Base-by-base conservation (phyloP, 37 sponge, comb jelly and placozoan species). In the Diacarnus erythraeanus region DNA sequence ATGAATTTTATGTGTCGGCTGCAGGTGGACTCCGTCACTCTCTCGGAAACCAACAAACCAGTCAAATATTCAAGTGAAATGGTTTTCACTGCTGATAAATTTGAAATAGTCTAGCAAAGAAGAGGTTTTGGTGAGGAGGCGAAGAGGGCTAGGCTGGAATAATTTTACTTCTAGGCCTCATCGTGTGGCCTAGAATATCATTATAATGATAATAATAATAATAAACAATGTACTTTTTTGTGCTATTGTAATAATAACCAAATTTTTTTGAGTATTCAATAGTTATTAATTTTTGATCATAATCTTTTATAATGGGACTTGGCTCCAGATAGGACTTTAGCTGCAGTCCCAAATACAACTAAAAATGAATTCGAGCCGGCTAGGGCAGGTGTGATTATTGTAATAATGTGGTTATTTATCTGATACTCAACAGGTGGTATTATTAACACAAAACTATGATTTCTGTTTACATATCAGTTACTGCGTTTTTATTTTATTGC, bases 21-120 rank as follows among this genome's bases (percentile, higher is more conserved):
- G 31, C 64, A 93, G 94, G 86, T 89, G 56, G 21, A 38, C 9
- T 47, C 57, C 56, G 87, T 89, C 35, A 64, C 21, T 38, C 57
- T 42, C 21, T 58, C 74, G 18, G 82, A 85, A 20, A 78, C 75
- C 4, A 80, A 75, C 34, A 23, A 83, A 35, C 59, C 82, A 0
- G 94, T 89, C 31, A 88, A 88, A 54, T 93, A 75, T 57, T 89
- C 94, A n/a, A 71, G 68, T 20, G 94, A 93, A 54, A 65, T 74
- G 3, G 34, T 73, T 1, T 78, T 89, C 39, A 66, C 65, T 1
- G 54, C 86, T 6, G 94, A 93, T 23, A 80, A 85, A 51, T 93
- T 75, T 57, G 89, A 86, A 70, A 88, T 93, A 29, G 86, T 88
- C 39, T 92, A 77, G 88, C 2, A 2, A 6, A 15, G 51, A 47